Conservation (phyloP, 1,140 invertebrate genomes). For the Teleogryllus occipitalis region DNA sequence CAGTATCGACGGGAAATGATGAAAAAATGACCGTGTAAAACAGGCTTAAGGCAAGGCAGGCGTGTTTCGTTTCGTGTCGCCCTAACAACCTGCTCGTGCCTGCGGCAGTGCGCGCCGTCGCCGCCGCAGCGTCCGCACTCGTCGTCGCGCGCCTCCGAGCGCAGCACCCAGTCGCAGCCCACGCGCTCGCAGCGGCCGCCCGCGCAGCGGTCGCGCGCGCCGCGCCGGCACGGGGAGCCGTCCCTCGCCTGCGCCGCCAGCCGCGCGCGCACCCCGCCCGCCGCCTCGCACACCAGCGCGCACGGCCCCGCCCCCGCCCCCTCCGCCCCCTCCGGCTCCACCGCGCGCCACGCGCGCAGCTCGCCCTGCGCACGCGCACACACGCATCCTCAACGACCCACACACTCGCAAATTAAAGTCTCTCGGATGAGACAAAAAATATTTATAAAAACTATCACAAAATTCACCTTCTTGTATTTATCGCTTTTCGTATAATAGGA, state of each 20-base stretch:
- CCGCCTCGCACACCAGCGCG: neutral
- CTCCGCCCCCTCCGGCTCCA: too few species aligned
- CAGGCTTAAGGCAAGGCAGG: too few species aligned
- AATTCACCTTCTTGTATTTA: too few species aligned
- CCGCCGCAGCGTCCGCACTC: constrained; percentile 60
- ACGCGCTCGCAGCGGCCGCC: neutral
- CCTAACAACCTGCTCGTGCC: constrained; percentile 23
- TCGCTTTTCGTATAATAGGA: too few species aligned
- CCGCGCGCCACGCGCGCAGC: too few species aligned
- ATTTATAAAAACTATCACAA: too few species aligned
- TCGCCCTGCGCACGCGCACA: too few species aligned
- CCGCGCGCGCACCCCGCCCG: neutral
- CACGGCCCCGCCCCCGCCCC: neutral
- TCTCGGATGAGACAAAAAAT: too few species aligned
- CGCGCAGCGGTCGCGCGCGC: neutral
- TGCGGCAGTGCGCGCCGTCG: constrained; percentile 51
- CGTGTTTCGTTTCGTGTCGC: constrained; percentile 35
- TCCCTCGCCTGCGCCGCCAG: neutral
- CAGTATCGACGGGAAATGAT: too few species aligned
- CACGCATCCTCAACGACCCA: too few species aligned
- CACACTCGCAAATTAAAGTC: too few species aligned
- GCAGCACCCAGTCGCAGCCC: constrained; percentile 55
- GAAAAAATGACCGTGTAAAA: too few species aligned
- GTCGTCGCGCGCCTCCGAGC: constrained; percentile 56
- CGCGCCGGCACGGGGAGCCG: neutral